A percentile compares a stretch with the other conserved stretches of the same genome.
phyloP scores from a whole-genome alignment of 2,113 vertebrate species.

The Rhinichthys klamathensis region DNA sequence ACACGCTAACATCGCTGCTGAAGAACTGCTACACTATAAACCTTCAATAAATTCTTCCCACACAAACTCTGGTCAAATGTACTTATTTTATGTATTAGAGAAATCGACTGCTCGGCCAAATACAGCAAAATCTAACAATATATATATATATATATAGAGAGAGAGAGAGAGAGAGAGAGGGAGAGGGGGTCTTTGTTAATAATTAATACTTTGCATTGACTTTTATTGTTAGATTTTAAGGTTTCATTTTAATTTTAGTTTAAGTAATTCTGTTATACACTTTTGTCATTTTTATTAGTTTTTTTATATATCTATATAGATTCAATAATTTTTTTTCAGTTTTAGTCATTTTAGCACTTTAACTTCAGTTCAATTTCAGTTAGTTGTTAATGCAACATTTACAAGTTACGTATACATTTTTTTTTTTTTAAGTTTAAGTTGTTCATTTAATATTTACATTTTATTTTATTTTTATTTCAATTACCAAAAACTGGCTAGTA shows the following conservation, averaged over 20 bases:
- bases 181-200: too few relatives aligned
- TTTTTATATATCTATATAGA: neutral
- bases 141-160: too few relatives aligned
- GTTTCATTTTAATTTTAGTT: neutral
- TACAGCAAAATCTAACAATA: too few relatives aligned
- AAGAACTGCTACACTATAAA: too few relatives aligned
- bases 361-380: neutral
- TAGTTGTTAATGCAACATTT: neutral
- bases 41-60: too few relatives aligned
- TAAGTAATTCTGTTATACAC: neutral
- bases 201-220: neutral
- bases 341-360: neutral
- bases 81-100: too few relatives aligned
- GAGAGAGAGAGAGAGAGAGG: too few relatives aligned
- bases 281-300: neutral
- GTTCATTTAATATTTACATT: neutral
- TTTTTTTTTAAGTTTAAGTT: neutral
- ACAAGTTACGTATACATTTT: neutral
- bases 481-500: neutral
- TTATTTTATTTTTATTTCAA: neutral
- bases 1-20: too few relatives aligned
- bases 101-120: too few relatives aligned
- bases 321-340: neutral
- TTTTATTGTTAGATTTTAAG: neutral
- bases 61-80: too few relatives aligned